Percentiles rank a stretch among this genome's conserved stretches.
These are phyloP conservation scores for Andrena minutula DNA, from an alignment of 2,888 invertebrate genomes.

Conservation along the genomic window DNA sequence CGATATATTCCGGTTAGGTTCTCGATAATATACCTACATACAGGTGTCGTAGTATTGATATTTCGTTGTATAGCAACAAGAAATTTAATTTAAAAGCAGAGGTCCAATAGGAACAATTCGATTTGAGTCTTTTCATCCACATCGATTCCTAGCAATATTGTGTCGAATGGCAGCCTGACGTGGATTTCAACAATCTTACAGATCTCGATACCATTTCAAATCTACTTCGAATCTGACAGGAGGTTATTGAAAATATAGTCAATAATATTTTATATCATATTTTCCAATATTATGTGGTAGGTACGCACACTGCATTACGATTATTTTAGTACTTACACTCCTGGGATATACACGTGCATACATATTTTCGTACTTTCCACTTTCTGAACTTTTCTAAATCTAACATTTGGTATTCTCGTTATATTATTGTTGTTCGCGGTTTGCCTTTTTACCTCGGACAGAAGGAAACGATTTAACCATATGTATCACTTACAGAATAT, in stretches of 20 bases:
- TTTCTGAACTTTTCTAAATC: not conserved
- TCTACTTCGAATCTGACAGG: constrained; percentile 33
- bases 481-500: too few relatives aligned
- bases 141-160: constrained; percentile 19
- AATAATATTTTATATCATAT: constrained; percentile 20
- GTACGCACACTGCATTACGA: not conserved
- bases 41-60: not conserved
- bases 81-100: constrained; percentile 16
- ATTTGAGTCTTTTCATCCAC: constrained; percentile 15
- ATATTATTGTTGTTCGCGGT: too few relatives aligned
- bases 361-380: not conserved
- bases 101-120: constrained; percentile 18
- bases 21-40: too few relatives aligned
- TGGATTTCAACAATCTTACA: constrained; percentile 20
- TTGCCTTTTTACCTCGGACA: too few relatives aligned
- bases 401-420: not conserved
- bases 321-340: not conserved
- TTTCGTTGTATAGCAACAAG: not conserved
- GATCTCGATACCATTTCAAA: constrained; percentile 31
- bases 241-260: constrained; percentile 41
- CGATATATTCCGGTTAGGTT: too few relatives aligned
- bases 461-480: too few relatives aligned
- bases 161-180: constrained; percentile 4
- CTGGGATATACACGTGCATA: too few relatives aligned
- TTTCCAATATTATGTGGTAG: not conserved